Conservation (phyloP, 2,888 invertebrate species). For the Pollenia amentaria region DNA sequence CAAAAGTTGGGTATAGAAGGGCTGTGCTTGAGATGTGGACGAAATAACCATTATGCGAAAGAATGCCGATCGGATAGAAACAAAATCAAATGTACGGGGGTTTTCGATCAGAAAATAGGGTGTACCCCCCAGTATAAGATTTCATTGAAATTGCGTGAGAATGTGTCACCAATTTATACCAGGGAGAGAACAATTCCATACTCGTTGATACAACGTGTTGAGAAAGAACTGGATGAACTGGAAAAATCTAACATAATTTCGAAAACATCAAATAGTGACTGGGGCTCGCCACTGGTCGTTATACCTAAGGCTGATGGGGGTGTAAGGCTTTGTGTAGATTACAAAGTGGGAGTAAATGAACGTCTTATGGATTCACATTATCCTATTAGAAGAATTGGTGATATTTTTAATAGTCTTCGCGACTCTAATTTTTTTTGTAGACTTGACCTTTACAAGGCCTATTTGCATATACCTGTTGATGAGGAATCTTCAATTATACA, state of each 20-base stretch:
- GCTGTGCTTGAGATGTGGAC: slow-evolving; percentile 39
- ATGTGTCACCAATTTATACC: slow-evolving; percentile 33
- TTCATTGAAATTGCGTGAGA: slow-evolving; percentile 46
- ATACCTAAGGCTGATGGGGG: slow-evolving; percentile 48
- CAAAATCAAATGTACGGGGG: slow-evolving; percentile 43
- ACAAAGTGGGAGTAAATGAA: slow-evolving; percentile 41
- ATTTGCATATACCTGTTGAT: slow-evolving; percentile 62
- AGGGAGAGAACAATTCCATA: slow-evolving; percentile 45
- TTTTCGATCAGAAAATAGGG: slow-evolving; percentile 31
- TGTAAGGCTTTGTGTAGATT: slow-evolving; percentile 60
- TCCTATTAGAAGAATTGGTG: slow-evolving; percentile 56
- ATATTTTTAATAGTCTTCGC: slow-evolving; percentile 53
- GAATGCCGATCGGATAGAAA: slow-evolving; percentile 37
- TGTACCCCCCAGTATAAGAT: slow-evolving; percentile 21
- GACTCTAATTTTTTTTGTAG: slow-evolving; percentile 60
- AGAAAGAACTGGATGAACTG: neutral
- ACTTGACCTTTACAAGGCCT: slow-evolving; percentile 27
- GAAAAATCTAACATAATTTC: slow-evolving; percentile 36
- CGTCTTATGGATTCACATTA: slow-evolving; percentile 13
- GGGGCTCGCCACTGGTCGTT: slow-evolving; percentile 34
- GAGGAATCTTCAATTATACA: slow-evolving; percentile 28
- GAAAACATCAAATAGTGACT: slow-evolving; percentile 4
- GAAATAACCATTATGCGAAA: slow-evolving; percentile 44
- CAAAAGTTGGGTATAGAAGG: slow-evolving; percentile 40
- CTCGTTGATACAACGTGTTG: slow-evolving; percentile 14